phyloP scores from a whole-genome alignment of 2,113 vertebrate genomes.

The Phylloscopus whistleri region DNA sequence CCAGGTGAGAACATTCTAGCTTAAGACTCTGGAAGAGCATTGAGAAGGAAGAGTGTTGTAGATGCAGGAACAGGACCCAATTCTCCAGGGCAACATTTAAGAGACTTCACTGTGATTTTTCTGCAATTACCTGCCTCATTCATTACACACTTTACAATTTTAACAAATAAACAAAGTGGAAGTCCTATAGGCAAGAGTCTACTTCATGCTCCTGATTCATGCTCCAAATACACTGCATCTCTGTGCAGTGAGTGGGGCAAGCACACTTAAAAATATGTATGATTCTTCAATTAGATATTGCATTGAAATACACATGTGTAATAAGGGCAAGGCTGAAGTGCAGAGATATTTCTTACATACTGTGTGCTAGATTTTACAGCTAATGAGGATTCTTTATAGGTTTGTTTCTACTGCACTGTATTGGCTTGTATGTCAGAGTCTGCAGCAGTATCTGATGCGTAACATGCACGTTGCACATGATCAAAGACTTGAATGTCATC shows the following conservation, averaged over 20 bases:
- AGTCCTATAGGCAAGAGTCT: neutral
- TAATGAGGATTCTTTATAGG: neutral
- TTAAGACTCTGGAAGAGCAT: neutral
- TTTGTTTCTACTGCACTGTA: slow-evolving; percentile 24
- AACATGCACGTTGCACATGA: slow-evolving; percentile 45
- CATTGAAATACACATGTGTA: neutral
- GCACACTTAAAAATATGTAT: neutral
- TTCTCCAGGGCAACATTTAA: neutral
- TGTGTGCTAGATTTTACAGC: neutral
- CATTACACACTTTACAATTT: neutral
- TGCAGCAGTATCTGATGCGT: slow-evolving; percentile 65
- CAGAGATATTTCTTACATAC: neutral
- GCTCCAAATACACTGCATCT: neutral
- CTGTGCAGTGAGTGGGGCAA: neutral
- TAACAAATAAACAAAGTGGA: neutral
- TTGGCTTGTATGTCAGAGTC: slow-evolving; percentile 38
- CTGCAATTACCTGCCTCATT: neutral
- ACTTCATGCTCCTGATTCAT: neutral
- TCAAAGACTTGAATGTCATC: slow-evolving; percentile 47
- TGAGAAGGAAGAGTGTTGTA: neutral
- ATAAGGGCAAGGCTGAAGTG: neutral
- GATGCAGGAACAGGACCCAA: neutral
- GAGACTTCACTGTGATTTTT: neutral
- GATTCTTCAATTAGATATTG: neutral
- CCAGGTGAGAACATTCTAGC: neutral